phyloP scores from a whole-genome alignment of 2,113 vertebrate genomes.

The Gallinago jamesoni region DNA sequence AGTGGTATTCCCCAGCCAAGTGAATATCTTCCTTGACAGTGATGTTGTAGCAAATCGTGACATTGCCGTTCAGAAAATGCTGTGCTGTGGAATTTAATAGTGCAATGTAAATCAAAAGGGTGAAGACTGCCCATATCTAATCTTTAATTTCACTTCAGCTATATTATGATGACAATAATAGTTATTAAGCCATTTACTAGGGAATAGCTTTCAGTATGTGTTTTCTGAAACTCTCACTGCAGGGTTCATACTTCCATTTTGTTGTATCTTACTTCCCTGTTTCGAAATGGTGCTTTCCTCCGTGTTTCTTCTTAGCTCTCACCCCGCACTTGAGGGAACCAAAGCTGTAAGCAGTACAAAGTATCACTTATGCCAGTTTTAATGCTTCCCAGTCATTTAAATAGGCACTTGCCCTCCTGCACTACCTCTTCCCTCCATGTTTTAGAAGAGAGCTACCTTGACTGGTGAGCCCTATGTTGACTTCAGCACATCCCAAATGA shows the following conservation, averaged over 20 bases:
- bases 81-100: background rate
- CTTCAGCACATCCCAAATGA: background rate
- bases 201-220: background rate
- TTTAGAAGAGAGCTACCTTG: background rate
- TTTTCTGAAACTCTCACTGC: background rate
- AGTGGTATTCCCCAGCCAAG: background rate
- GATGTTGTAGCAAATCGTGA: background rate
- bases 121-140: background rate
- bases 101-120: background rate
- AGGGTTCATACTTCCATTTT: background rate
- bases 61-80: slow-evolving; percentile 53
- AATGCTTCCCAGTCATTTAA: background rate
- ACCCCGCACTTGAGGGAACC: background rate
- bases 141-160: slow-evolving; percentile 47
- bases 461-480: background rate
- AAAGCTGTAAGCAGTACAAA: background rate
- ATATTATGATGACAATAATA: background rate
- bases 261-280: background rate
- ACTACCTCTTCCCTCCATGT: background rate
- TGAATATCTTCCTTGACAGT: background rate
- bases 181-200: background rate
- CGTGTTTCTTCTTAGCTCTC: background rate
- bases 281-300: background rate
- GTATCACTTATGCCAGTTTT: background rate
- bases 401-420: background rate